phyloP scores from a whole-genome alignment of 2,113 vertebrate genomes.

The Copsychus sechellarum region DNA sequence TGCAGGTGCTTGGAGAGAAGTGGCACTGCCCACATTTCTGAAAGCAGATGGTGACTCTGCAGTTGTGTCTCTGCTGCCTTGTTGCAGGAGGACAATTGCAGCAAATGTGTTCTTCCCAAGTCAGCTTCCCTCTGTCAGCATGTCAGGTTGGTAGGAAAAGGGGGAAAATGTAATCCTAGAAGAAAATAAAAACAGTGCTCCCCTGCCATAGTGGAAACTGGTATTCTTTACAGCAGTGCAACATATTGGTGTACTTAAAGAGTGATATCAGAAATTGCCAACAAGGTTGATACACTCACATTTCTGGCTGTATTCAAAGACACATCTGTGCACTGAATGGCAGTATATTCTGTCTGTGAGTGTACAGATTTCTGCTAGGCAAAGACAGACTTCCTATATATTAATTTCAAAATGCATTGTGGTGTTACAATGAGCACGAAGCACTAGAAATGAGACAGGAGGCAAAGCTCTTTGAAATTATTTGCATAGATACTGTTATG shows the following conservation, averaged over 20 bases:
- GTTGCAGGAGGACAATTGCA: neutral
- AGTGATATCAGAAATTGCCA: neutral
- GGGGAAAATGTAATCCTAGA: neutral
- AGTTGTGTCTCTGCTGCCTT: neutral
- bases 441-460: neutral
- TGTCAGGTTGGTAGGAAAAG: neutral
- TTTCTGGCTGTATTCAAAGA: neutral
- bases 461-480: neutral
- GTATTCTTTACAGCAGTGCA: neutral
- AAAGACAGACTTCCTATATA: neutral
- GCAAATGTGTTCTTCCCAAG: neutral
- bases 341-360: neutral
- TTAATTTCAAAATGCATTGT: neutral
- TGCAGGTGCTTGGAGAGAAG: neutral
- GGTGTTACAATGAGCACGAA: neutral
- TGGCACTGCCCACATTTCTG: neutral
- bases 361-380: neutral
- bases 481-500: neutral
- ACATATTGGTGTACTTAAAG: neutral
- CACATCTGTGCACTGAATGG: neutral
- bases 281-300: neutral
- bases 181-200: neutral
- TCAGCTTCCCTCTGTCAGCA: neutral
- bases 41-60: neutral
- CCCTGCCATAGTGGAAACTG: neutral